These are phyloP conservation scores for Aleiodes sp. DNA, from an alignment of 1,140 invertebrate species.

Conservation along the genomic window DNA sequence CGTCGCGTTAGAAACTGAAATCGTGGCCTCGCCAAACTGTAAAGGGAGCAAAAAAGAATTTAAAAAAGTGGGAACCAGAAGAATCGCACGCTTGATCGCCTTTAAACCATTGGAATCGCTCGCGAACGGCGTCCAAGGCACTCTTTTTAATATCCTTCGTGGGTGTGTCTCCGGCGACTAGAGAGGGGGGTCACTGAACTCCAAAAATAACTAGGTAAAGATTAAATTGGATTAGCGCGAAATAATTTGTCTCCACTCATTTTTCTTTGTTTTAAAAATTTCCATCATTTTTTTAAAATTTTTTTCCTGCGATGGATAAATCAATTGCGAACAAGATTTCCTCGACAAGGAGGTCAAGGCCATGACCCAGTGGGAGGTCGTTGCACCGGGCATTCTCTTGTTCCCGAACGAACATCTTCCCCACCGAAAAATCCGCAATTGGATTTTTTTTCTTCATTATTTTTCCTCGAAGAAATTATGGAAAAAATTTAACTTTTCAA, in stretches of 20 bases:
- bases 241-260: background rate
- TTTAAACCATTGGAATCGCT: no score
- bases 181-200: constrained; percentile 30
- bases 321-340: constrained; percentile 47
- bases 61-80: no score
- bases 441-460: background rate
- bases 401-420: constrained; percentile 19
- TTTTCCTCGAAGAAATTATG: no score
- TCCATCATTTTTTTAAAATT: background rate
- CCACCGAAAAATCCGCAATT: background rate
- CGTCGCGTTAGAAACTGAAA: no score
- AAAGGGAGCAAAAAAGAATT: no score
- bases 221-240: background rate
- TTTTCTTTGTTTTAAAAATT: background rate
- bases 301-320: constrained; percentile 24
- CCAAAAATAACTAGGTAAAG: constrained; percentile 21
- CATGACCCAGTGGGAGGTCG: constrained; percentile 57
- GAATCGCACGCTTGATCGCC: no score
- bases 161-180: constrained; percentile 13
- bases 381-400: constrained; percentile 42
- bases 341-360: constrained; percentile 58
- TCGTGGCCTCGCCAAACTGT: no score
- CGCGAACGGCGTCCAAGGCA: no score
- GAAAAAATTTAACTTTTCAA: background rate
- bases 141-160: constrained; percentile 7